Evolutionary conservation across 2,888 invertebrate genomes (phyloP).

Genomic region (Aproaerema taeniolella): DNA sequence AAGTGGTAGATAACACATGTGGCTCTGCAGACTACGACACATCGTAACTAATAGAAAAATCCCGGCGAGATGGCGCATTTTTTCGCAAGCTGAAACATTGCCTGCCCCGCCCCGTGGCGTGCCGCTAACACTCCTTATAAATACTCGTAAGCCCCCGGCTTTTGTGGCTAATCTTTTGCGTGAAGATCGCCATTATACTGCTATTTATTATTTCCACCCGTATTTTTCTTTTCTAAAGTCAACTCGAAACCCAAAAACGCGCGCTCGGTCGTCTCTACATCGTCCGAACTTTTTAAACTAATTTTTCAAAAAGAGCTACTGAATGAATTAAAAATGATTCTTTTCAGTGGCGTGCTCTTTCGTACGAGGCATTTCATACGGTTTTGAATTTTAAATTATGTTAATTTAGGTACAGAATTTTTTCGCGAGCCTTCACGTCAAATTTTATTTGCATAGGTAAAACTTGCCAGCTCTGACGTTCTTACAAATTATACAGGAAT

Average conservation of each 20-base stretch:
- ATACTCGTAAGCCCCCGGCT: constrained; percentile 73
- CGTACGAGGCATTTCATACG: constrained; percentile 55
- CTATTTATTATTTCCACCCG: constrained; percentile 70
- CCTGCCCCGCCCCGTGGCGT: constrained; percentile 44
- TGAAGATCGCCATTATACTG: constrained; percentile 72
- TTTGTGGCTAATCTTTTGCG: constrained; percentile 75
- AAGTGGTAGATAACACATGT: too few relatives aligned
- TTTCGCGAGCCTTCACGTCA: constrained; percentile 29
- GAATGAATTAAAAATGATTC: constrained; percentile 59
- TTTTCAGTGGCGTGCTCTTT: constrained; percentile 50
- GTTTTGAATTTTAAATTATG: constrained; percentile 63
- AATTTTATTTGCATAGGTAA: constrained; percentile 31
- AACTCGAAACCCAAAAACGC: constrained; percentile 45
- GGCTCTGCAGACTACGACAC: too few relatives aligned
- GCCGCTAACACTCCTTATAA: constrained; percentile 71
- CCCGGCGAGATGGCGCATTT: background rate
- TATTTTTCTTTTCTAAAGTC: constrained; percentile 64
- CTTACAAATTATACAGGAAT: constrained; percentile 1
- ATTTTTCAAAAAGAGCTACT: constrained; percentile 40
- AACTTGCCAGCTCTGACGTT: constrained; percentile 23
- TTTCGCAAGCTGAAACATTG: background rate
- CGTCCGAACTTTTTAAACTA: constrained; percentile 46
- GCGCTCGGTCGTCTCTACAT: constrained; percentile 49
- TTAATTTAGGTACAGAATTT: constrained; percentile 46
- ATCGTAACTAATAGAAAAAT: background rate